Conservation (phyloP, 2,797 vertebrate genomes). For the Ctenosaura bakeri region DNA sequence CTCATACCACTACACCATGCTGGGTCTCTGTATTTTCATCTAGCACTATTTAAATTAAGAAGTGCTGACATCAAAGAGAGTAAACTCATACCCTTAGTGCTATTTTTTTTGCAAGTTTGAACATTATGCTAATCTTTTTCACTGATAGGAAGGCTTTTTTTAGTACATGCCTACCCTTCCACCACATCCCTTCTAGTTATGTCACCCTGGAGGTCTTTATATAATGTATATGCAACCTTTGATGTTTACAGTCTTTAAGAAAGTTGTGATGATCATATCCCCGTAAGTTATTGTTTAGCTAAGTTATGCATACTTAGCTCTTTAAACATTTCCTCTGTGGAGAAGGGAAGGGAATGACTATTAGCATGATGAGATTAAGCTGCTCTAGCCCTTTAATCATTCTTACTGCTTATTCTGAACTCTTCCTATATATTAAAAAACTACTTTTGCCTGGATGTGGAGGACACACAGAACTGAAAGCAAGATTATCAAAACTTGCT, state of each 20-base stretch:
- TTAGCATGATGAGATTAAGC: neutral
- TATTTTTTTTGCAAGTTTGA: constrained; percentile 1
- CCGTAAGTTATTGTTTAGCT: constrained; percentile 26
- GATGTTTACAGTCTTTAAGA: constrained; percentile 11
- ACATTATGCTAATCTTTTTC: neutral
- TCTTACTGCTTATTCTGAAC: constrained; percentile 39
- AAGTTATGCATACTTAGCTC: constrained; percentile 41
- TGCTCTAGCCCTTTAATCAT: neutral
- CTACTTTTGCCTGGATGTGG: neutral
- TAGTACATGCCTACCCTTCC: neutral
- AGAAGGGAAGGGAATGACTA: neutral
- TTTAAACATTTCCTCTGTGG: constrained; percentile 25
- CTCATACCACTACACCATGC: no score
- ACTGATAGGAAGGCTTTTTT: neutral
- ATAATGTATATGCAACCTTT: neutral
- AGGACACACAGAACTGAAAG: neutral
- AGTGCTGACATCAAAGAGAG: constrained; percentile 15
- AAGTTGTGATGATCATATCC: constrained; percentile 10
- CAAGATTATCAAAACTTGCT: neutral
- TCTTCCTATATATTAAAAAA: neutral
- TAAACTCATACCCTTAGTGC: neutral
- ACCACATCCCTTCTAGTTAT: constrained; percentile 8
- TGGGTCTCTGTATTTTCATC: neutral
- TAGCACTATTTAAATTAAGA: neutral
- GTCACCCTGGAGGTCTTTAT: neutral